Percentiles rank a stretch among this genome's conserved stretches.
phyloP scores from a whole-genome alignment of 2,888 invertebrate species.

The Nephrotoma appendiculata region DNA sequence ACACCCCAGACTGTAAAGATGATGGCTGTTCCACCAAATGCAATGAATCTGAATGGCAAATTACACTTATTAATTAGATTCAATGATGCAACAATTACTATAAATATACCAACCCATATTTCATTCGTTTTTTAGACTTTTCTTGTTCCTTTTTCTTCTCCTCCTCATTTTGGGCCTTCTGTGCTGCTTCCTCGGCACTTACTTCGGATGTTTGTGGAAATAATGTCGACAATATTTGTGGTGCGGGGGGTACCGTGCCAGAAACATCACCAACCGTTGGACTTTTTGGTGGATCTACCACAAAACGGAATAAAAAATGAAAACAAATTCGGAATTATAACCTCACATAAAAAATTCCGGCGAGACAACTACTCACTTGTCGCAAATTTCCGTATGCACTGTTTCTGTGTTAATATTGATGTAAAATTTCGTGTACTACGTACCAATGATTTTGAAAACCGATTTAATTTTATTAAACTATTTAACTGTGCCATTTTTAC shows the following conservation, averaged over 20 bases:
- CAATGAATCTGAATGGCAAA: slow-evolving; percentile 33
- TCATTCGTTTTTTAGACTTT: slow-evolving; percentile 58
- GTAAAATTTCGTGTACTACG: background rate
- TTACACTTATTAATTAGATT: background rate
- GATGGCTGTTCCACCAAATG: slow-evolving; percentile 45
- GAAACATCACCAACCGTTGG: background rate
- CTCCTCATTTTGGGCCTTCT: slow-evolving; percentile 40
- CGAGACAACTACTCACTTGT: background rate
- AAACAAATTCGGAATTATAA: background rate
- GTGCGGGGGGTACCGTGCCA: slow-evolving; percentile 7
- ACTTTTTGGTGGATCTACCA: background rate
- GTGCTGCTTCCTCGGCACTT: slow-evolving; percentile 35
- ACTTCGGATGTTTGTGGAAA: slow-evolving; percentile 40
- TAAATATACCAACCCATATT: slow-evolving; percentile 37
- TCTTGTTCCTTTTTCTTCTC: slow-evolving; percentile 45
- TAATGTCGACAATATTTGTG: slow-evolving; percentile 37
- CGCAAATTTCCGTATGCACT: background rate
- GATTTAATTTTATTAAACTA: background rate
- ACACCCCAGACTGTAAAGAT: slow-evolving; percentile 44
- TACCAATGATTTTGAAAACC: background rate
- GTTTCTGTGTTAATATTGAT: background rate
- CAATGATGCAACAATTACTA: too few relatives aligned
- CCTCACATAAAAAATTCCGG: background rate
- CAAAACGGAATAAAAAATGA: background rate
- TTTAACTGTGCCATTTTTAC: background rate